Conservation (phyloP, 2,888 invertebrate genomes). For the Acanthosepion esculentum region DNA sequence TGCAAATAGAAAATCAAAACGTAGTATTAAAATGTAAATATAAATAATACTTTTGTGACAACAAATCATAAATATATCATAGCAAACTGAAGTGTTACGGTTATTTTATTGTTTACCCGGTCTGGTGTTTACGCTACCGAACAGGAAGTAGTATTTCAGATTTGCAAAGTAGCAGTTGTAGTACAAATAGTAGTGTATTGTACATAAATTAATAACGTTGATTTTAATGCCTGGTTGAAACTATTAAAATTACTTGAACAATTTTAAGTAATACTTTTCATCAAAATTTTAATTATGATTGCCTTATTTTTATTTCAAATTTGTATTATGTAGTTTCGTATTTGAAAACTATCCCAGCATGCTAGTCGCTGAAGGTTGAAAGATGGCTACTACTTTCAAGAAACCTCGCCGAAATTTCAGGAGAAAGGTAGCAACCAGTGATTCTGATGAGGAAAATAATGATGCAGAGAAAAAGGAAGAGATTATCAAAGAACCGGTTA, state of each 20-base stretch:
- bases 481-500: conserved; percentile 48
- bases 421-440: conserved; percentile 69
- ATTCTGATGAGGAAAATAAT: conserved; percentile 71
- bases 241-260: background rate
- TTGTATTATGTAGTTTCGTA: background rate
- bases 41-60: too few species aligned
- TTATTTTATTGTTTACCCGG: background rate
- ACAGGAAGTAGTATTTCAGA: background rate
- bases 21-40: too few species aligned
- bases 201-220: background rate
- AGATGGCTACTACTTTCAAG: conserved; percentile 85
- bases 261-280: background rate
- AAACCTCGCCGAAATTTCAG: conserved; percentile 90
- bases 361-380: background rate
- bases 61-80: too few species aligned
- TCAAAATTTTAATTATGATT: background rate
- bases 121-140: background rate
- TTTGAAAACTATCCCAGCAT: conserved; percentile 24
- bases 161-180: background rate
- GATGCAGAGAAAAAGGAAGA: conserved; percentile 54
- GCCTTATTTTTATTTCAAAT: background rate
- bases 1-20: too few species aligned
- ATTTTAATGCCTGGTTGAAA: background rate
- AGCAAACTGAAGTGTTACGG: background rate
- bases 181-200: background rate